Conservation (phyloP, 2,888 invertebrate genomes). For the Lutraria lutraria region DNA sequence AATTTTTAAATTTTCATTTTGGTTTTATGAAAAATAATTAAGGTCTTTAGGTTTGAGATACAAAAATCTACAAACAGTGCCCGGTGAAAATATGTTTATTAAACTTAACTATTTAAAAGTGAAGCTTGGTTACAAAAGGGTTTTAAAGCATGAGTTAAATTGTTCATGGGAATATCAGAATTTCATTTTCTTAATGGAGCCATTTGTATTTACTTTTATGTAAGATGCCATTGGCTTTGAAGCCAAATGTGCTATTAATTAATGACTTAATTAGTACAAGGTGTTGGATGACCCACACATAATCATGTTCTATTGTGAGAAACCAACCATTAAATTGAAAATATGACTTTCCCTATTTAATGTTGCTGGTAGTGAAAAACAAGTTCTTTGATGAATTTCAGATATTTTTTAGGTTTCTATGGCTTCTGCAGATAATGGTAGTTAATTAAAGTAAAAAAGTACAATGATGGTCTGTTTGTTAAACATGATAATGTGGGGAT, state of each 20-base stretch:
- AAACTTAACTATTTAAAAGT: not conserved
- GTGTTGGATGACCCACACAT: conserved; percentile 6
- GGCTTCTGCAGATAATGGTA: not conserved
- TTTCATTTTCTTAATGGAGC: not conserved
- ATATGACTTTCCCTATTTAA: not conserved
- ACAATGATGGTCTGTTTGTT: not conserved
- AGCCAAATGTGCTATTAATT: not conserved
- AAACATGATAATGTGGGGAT: not conserved
- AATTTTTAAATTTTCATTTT: too few species aligned
- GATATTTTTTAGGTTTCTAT: not conserved
- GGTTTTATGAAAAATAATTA: too few species aligned
- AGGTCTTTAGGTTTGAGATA: too few species aligned
- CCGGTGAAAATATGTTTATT: not conserved
- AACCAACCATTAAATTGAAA: not conserved
- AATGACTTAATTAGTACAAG: not conserved
- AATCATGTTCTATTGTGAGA: not conserved
- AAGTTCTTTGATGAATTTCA: not conserved
- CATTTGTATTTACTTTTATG: conserved; percentile 14
- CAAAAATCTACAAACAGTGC: too few species aligned
- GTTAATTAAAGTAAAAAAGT: not conserved
- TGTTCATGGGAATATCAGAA: not conserved
- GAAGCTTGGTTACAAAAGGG: not conserved
- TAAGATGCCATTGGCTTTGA: conserved; percentile 4
- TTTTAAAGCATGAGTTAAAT: not conserved
- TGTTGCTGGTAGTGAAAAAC: not conserved